phyloP scores from a whole-genome alignment of 2,888 invertebrate species.

The Nemoura dubitans region DNA sequence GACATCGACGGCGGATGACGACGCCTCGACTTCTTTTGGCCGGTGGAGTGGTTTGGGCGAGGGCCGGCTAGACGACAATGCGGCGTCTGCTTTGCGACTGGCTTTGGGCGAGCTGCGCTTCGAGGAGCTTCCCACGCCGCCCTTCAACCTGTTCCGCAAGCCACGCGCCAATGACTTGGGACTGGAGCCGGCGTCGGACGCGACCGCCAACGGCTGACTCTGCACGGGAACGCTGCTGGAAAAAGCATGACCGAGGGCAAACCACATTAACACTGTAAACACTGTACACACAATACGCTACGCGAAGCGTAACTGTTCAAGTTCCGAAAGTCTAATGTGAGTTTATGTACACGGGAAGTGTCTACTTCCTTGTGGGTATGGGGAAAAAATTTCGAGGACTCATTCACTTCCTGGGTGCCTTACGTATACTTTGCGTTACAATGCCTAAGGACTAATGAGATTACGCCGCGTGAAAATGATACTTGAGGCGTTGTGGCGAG shows the following conservation, averaged over 20 bases:
- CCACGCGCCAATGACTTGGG: slow-evolving; percentile 47
- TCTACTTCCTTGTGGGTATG: neutral
- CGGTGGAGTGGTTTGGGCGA: slow-evolving; percentile 28
- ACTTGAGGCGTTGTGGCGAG: neutral
- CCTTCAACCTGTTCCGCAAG: slow-evolving; percentile 48
- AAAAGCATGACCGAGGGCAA: neutral
- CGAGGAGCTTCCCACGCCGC: slow-evolving; percentile 26
- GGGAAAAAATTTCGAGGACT: neutral
- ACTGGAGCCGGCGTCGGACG: slow-evolving; percentile 47
- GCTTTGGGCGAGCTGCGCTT: slow-evolving; percentile 54
- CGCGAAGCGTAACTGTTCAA: neutral
- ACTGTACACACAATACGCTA: neutral
- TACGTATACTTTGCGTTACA: neutral
- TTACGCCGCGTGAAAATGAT: neutral
- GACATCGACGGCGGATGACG: neutral
- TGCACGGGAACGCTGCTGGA: neutral
- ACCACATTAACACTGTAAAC: neutral
- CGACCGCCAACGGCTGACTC: slow-evolving; percentile 52
- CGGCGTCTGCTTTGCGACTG: neutral
- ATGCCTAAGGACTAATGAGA: neutral
- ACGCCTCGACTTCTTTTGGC: neutral
- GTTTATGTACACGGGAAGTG: neutral
- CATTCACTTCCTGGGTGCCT: neutral
- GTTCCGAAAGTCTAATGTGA: neutral
- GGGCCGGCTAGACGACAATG: slow-evolving; percentile 36